Conservation (phyloP, 2,797 vertebrate genomes). For the Dromococcyx pavoninus region DNA sequence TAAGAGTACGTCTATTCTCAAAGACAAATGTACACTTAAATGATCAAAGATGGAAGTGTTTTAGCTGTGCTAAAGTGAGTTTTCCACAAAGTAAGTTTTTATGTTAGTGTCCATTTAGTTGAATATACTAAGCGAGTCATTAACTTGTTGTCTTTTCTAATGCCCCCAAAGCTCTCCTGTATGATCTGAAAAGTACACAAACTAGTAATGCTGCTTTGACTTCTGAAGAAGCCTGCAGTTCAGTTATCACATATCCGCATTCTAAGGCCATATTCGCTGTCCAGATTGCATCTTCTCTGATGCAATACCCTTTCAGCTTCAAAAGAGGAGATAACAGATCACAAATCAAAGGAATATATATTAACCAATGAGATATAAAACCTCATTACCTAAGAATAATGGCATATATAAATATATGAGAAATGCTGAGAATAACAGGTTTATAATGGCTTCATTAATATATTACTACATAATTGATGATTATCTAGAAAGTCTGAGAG, state of each 20-base stretch:
- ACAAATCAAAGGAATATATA: constrained; percentile 1
- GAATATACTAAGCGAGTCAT: not conserved
- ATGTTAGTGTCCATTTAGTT: not conserved
- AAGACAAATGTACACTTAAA: not conserved
- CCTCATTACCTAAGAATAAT: constrained; percentile 10
- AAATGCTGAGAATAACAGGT: not conserved
- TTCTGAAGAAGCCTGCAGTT: not conserved
- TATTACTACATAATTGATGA: not conserved
- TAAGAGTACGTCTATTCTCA: not conserved
- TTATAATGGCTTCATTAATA: constrained; percentile 17
- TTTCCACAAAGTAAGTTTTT: not conserved
- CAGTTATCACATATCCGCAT: not conserved
- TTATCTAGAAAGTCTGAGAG: not conserved
- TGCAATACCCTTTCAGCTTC: not conserved
- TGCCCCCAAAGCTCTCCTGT: not conserved
- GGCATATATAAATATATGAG: not conserved
- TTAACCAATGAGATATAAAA: constrained; percentile 12
- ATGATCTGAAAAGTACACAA: not conserved
- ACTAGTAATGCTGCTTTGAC: not conserved
- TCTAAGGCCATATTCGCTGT: not conserved
- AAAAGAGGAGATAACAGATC: not conserved
- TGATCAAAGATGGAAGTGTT: not conserved
- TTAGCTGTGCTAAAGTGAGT: not conserved
- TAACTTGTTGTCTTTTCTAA: not conserved
- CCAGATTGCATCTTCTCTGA: not conserved